Evolutionary conservation across 2,888 invertebrate species (phyloP), one percentile per base, ranked within the genome.

Genomic region (Lasioglossum lativentre): DNA sequence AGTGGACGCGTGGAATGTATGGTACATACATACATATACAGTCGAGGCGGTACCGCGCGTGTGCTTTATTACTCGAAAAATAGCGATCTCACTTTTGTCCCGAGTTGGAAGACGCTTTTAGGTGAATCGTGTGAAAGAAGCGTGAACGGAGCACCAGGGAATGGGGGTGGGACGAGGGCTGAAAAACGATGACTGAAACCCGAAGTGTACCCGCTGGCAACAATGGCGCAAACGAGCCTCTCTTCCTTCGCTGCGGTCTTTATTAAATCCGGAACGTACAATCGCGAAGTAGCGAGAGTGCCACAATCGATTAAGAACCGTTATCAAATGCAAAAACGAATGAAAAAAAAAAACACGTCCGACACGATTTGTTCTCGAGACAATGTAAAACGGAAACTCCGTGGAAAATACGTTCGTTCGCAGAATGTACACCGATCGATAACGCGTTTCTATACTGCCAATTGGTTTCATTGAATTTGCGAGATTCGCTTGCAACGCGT

Each of bases 51-150:
- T 80, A 47, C 68, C 27, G 68, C 27, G 68, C 27, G 82, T 63
- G 27, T 83, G 72, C 71, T 86, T 75, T 63, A 75, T 63, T 78
- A 86, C 78, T 34, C 80, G 78, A 84, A 86, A 84, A 72, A 86
- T 68, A 75, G 56, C 86, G 59, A 68, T 74, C 81, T 73, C 70
- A 82, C 76, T 84, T 86, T 71, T 78, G 78, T 80, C 52, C 76
- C 42, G 73, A 42, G 71, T 34, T n/a, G 34, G 83, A 78, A 84
- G 71, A 84, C 78, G 77, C 75, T 83, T 85, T 76, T 88, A 86
- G 59, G 75, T 63, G 86, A 66, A 75, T 76, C 56, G 66, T n/a
- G 77, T 78, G 89, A 86, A 88, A 86, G 56, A 80, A 76, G 74
- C 80, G 70, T 78, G 80, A 74, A 59, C 76, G 71, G 74, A 78